Evolutionary conservation across 2,888 invertebrate species (phyloP), one percentile per base, ranked within the genome.

Genomic region (Cylloceria caligata): DNA sequence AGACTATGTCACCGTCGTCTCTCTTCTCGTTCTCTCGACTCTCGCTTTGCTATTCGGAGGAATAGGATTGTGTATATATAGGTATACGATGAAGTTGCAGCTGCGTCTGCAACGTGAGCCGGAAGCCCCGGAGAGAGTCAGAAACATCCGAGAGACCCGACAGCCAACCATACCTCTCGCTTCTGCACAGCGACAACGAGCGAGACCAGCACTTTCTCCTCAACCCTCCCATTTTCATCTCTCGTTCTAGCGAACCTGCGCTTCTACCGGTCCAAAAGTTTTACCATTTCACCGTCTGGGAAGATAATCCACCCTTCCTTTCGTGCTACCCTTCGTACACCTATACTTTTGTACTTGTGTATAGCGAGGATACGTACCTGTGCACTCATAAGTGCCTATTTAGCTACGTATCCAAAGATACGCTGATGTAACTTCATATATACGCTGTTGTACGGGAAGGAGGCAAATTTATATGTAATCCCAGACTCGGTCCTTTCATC

Each of bases 281-380:
- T 91, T 87, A 86, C 88, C 88, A 88, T 90, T 90, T 88, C 87
- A 78, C 84, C 88, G 90, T 90, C 91, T 90, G 88, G 86, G 79
- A 76, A 87, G 89, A 90, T 90, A 91, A 91, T 90, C 88, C 87
- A 85, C 80, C 85, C 62, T 68, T 55, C 52, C 62, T 19, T 68
- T 24, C 60, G 21, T 67, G 62, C 79, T 60, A 68, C 81, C 36
- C 64, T 52, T 69, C 74, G n/a, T 74, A 57, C 81, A 57, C 80
- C 79, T 79, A 62, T 67, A 42, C 24, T 60, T 42, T n/a, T 64
- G 49, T 60, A 34, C 21, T 9, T 42, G 7, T 49, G 39, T 64
- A 52, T n/a, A 30, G 45, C 27, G 24, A 21, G 47, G 42, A 30
- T 27, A 57, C 73, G 81, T 78, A 81, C 78, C 78, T 81, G 81